These are phyloP conservation scores for Margarornis squamiger DNA, from an alignment of 2,797 vertebrate species.

Conservation along the genomic window DNA sequence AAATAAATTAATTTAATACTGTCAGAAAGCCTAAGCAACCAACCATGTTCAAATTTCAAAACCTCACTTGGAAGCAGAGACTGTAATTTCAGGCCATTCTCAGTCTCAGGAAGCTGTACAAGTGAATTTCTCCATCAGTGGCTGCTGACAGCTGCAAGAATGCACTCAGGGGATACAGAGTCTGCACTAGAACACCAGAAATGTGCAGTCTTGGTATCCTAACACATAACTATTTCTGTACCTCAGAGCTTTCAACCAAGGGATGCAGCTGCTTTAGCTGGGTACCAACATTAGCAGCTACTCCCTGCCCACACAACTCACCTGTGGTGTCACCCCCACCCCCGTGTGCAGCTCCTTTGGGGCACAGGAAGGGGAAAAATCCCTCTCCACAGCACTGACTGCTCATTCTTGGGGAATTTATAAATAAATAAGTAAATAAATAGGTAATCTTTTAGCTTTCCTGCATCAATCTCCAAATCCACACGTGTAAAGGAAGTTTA, in stretches of 20 bases:
- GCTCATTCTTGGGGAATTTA: neutral
- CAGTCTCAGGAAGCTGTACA: neutral
- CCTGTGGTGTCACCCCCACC: too few species aligned
- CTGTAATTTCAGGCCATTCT: neutral
- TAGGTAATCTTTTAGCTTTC: neutral
- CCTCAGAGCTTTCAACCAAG: neutral
- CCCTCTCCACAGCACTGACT: neutral
- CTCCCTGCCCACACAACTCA: fast-evolving
- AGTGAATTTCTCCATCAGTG: neutral
- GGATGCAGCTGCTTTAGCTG: neutral
- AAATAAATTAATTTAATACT: neutral
- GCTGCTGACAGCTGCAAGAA: neutral
- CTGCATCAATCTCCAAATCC: neutral
- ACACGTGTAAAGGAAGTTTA: neutral
- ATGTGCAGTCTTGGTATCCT: neutral
- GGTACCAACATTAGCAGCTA: too few species aligned
- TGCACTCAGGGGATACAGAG: fast-evolving
- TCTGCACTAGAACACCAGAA: neutral
- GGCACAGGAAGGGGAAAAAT: fast-evolving
- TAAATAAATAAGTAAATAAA: too few species aligned
- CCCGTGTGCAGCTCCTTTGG: too few species aligned
- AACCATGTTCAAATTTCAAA: neutral
- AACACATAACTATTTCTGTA: neutral
- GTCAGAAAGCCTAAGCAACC: neutral
- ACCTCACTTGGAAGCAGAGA: neutral